phyloP scores from a whole-genome alignment of 2,113 vertebrate species.

The Nesogale talazaci region DNA sequence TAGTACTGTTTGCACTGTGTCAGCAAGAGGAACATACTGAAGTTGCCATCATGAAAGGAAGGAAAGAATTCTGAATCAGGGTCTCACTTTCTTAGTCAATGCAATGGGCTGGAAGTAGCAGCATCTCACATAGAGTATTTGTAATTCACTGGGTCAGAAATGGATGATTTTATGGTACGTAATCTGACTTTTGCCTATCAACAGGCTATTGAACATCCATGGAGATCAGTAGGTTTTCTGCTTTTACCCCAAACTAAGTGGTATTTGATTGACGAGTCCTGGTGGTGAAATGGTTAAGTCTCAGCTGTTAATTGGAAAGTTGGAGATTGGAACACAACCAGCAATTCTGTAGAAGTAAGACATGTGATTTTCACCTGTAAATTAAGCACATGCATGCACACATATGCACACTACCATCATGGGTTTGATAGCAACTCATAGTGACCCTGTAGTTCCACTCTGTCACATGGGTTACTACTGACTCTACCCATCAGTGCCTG shows the following conservation, averaged over 20 bases:
- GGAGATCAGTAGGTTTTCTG: not conserved
- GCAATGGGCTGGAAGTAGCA: not conserved
- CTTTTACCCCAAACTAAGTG: slow-evolving; percentile 8
- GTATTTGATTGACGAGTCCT: not conserved
- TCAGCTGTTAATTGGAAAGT: not conserved
- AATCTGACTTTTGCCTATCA: slow-evolving; percentile 29
- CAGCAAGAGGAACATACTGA: not conserved
- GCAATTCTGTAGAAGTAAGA: not conserved
- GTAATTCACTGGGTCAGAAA: slow-evolving; percentile 34
- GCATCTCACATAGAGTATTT: not conserved
- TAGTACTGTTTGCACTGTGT: not conserved
- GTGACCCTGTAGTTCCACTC: not conserved
- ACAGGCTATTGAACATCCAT: not conserved
- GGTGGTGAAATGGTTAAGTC: not conserved
- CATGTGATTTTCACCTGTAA: not conserved
- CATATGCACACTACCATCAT: too few species aligned
- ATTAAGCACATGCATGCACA: not conserved
- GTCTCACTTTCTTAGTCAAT: not conserved
- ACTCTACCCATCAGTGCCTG: not conserved
- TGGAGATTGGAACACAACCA: not conserved
- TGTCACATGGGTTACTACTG: not conserved
- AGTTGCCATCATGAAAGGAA: slow-evolving; percentile 16
- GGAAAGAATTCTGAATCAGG: not conserved
- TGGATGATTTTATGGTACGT: slow-evolving; percentile 17
- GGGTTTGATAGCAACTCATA: too few species aligned